These are phyloP conservation scores for Panulirus ornatus DNA, from an alignment of 1,140 invertebrate species.

Conservation along the genomic window DNA sequence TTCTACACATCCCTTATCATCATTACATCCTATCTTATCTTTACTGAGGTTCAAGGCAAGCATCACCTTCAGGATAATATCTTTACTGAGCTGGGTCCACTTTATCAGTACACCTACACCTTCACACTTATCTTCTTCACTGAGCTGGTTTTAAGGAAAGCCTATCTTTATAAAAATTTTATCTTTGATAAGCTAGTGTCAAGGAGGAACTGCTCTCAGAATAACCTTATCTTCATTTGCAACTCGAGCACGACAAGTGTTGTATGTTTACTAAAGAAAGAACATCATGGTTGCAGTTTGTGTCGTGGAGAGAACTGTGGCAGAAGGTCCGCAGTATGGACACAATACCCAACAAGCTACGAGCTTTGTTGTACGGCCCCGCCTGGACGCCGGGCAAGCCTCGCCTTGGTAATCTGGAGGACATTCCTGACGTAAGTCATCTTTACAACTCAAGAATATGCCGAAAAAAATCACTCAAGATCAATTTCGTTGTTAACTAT, in stretches of 20 bases:
- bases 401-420: slow-evolving; percentile 23
- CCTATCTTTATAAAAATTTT: no score
- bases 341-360: not conserved
- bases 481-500: not conserved
- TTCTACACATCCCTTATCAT: no score
- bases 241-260: not conserved
- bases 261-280: not conserved
- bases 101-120: no score
- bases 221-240: not conserved
- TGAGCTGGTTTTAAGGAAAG: no score
- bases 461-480: not conserved
- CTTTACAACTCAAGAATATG: not conserved
- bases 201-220: not conserved
- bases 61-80: no score
- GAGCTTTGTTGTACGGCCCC: slow-evolving; percentile 32
- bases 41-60: no score
- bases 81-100: no score
- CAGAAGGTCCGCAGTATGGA: not conserved
- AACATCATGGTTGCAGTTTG: not conserved
- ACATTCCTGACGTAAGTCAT: slow-evolving; percentile 39
- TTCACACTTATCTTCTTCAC: no score
- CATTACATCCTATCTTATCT: no score
- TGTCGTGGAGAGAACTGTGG: not conserved
- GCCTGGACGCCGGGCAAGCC: slow-evolving; percentile 31
- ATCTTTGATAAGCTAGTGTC: not conserved